These are phyloP conservation scores for Connochaetes taurinus DNA, from an alignment of 2,113 vertebrate species.

Conservation along the genomic window DNA sequence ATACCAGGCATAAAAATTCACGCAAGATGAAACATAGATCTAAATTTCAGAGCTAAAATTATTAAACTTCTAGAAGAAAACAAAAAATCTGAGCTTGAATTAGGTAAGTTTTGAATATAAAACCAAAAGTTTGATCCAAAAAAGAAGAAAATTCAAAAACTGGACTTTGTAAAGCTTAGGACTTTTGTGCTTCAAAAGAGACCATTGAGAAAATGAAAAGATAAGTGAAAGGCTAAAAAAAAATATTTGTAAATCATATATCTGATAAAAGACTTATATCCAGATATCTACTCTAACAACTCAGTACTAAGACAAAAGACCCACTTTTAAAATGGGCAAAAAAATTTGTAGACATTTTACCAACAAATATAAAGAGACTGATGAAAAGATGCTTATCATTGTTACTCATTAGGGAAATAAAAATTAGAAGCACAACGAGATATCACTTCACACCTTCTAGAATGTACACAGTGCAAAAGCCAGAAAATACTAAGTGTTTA, in stretches of 20 bases:
- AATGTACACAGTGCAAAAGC: background rate
- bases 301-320: background rate
- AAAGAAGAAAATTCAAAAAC: background rate
- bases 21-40: background rate
- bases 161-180: background rate
- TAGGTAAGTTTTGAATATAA: background rate
- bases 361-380: background rate
- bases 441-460: background rate
- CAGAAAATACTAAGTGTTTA: background rate
- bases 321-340: background rate
- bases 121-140: background rate
- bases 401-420: background rate
- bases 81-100: background rate
- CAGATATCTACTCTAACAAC: background rate
- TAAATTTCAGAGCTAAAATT: background rate
- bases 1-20: background rate
- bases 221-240: background rate
- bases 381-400: background rate
- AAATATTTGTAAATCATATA: background rate
- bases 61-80: constrained; percentile 7
- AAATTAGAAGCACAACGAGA: background rate
- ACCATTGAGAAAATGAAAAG: background rate
- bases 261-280: background rate
- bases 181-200: background rate
- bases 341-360: background rate